Base-by-base conservation (phyloP, 2,797 vertebrate species). In the Kryptopterus vitreolus region DNA sequence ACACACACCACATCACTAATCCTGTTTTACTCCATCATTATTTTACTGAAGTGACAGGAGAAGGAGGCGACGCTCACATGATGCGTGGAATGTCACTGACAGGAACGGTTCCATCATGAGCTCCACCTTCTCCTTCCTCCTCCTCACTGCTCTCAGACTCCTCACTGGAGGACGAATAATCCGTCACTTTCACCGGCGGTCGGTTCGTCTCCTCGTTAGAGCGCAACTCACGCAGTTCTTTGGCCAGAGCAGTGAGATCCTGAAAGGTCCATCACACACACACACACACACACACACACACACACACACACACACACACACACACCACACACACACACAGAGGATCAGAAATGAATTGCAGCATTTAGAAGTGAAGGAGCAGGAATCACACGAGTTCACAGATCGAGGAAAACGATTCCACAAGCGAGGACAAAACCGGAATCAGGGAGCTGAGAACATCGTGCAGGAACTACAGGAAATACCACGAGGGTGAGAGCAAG, bases 101-200 rank as follows among this genome's bases (percentile, higher is more conserved):
- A 0, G 97, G 95, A 87, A 99, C 98, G 0, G 96, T 95, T 8
- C 98, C 98, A 0, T 99, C 98, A 0, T 97, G 96, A 0, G 93
- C 91, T 77, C 96, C 96, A 0, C 94, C 96, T 57, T 98, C 98
- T 48, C 94, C 96, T 0, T 98, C 98, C 86, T 98, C 97, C 3
- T 98, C 96, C 81, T 98, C 98, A 0, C 96, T 98, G 88, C 97
- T 99, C 87, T 98, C 96, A 0, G 97, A 98, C 58, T 99, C 97
- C 84, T 99, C 98, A 0, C 98, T 99, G 89, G 97, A 99, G 0
- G 98, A 99, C 2, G 98, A 99, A 86, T 99, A 99, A 90, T 99
- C 97, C 0, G 97, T 99, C 90, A 99, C 98, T 87, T 99, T 99
- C 91, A 97, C 95, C 0, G 98, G 95, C 1, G 96, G 97, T 0